These are phyloP conservation scores for Melanotaenia trifasciata DNA, from an alignment of 2,797 vertebrate genomes.

Conservation along the genomic window DNA sequence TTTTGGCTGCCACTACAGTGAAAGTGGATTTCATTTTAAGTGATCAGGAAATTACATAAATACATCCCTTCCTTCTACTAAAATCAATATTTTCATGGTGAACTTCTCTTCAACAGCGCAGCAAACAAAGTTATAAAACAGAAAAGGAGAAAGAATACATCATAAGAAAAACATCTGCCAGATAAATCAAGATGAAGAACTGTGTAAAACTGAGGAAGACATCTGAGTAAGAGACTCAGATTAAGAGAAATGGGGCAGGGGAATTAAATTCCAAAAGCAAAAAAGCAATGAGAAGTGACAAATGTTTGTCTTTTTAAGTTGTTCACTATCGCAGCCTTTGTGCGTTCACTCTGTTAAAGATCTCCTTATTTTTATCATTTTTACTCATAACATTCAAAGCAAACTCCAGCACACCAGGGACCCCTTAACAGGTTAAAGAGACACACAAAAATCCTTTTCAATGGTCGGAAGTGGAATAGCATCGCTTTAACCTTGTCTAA, in stretches of 20 bases:
- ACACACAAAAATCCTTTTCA: background rate
- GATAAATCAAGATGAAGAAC: background rate
- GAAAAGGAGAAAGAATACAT: slow-evolving; percentile 28
- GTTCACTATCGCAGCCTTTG: background rate
- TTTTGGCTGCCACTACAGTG: too few relatives aligned
- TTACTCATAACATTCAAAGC: background rate
- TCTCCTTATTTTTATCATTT: background rate
- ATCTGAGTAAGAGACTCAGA: background rate
- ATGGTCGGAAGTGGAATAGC: too few relatives aligned
- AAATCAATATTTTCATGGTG: background rate
- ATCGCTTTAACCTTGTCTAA: too few relatives aligned
- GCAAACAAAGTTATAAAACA: too few relatives aligned
- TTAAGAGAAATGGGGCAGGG: background rate
- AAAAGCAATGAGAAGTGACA: background rate
- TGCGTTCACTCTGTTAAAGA: background rate
- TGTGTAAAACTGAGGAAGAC: background rate
- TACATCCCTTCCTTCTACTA: background rate
- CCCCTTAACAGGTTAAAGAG: background rate
- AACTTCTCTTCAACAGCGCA: background rate
- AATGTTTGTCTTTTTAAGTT: slow-evolving; percentile 5
- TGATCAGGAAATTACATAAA: background rate
- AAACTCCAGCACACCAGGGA: background rate
- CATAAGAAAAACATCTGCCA: slow-evolving; percentile 13
- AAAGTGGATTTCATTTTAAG: too few relatives aligned
- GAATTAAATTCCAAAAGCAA: background rate